Base-by-base conservation (phyloP, 64 coral and sea anemone species). In the Actinia tenebrosa region DNA sequence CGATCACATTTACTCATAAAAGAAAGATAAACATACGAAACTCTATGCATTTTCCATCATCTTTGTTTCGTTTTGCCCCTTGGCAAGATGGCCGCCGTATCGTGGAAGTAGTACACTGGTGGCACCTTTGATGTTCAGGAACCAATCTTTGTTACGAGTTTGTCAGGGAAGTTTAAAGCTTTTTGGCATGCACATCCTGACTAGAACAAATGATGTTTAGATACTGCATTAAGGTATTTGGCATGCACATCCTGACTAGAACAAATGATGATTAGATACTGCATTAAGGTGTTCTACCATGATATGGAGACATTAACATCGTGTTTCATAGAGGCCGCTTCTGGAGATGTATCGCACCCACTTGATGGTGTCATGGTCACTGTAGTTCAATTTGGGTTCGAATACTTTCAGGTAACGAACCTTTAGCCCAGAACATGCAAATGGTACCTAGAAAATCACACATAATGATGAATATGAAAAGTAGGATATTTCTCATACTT, bases 321-420 rank as follows among this genome's bases (percentile, higher is more conserved):
- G 81, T 37, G 97, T 99, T 53, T 99, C 97, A 46, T 99, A 99
- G 19, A 99, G 88, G 22, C 97, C 97, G 64, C 93, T 95, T 71
- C 97, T 92, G 2, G 97, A 99, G 77, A 99, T 99, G 64, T 99
- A 99, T 30, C 97, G 90, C n/a, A 99, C 97, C 97, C 97, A 99
- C 79, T 99, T 99, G 90, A 99, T 99, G 2, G 93, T 95, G 69
- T 99, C 97, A 69, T 99, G 97, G 72, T 99, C 97, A 80, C 93
- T 99, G 93, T 99, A 99, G 54, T 99, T 99, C 47, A 99, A 46
- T 86, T 99, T 99, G 44, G 93, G 97, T 77, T 99, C 97, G 87
- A 99, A 99, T 60, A 99, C 97, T 84, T 99, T 99, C 50, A 99
- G 86, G 64, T 99, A 99, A 20, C 97, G 97, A 56, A 99, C 97